Conservation (phyloP, 2,797 vertebrate genomes). For the Remorina albescens region DNA sequence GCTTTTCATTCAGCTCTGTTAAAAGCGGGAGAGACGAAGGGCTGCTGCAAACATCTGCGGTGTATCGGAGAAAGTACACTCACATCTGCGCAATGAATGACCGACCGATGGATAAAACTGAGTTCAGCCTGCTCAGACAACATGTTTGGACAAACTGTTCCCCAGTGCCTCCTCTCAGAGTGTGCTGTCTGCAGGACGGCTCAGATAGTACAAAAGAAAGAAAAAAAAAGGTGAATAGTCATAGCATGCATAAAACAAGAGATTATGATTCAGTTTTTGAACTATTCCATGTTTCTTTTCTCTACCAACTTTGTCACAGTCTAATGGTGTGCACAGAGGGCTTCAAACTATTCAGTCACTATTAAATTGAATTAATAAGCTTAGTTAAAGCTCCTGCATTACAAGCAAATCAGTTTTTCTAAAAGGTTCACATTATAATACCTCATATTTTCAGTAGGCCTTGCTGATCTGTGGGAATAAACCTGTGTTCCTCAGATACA, state of each 20-base stretch:
- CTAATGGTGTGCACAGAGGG: background rate
- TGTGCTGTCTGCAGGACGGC: background rate
- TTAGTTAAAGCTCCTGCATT: background rate
- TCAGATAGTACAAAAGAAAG: background rate
- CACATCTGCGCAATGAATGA: background rate
- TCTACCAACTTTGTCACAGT: background rate
- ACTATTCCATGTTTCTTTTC: background rate
- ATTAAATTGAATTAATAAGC: background rate
- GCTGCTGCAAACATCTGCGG: constrained; percentile 1
- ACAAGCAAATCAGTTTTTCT: too few species aligned
- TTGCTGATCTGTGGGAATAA: too few species aligned
- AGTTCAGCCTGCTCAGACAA: background rate
- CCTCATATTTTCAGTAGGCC: too few species aligned
- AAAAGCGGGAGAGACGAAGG: too few species aligned
- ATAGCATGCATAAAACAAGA: background rate
- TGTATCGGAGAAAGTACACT: background rate
- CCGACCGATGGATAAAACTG: background rate
- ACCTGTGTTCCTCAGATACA: too few species aligned
- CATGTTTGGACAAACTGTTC: background rate
- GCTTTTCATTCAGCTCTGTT: constrained; percentile 2
- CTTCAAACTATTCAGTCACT: background rate
- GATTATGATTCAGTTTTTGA: background rate
- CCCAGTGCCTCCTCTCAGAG: background rate
- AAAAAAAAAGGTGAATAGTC: background rate
- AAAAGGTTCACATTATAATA: too few species aligned